Base-by-base conservation (phyloP, 2,797 vertebrate genomes). In the Erpetoichthys calabaricus region DNA sequence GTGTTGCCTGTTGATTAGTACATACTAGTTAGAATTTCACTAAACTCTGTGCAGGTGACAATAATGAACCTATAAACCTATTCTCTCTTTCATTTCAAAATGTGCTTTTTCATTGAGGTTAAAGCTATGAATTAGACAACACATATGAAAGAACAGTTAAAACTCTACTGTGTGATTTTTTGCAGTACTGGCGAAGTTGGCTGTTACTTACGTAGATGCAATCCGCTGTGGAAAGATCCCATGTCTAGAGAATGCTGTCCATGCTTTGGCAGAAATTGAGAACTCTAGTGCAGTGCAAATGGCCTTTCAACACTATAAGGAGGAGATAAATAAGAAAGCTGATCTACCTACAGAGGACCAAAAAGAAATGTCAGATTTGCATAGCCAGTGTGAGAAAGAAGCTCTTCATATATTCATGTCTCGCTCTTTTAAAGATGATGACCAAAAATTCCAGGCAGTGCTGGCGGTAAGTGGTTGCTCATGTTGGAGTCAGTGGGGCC, bases 231-330 rank as follows among this genome's bases (percentile, higher is more conserved):
- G 78, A 1, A 44, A 44, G 0, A 59, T 79, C 55, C 80, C 77
- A 1, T 82, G 80, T 65, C 67, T 82, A 66, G 76, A 80, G 68
- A 80, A 72, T 0, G 68, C 77, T 1, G 72, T 76, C 55, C 45
- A 68, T 7, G 41, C 65, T 47, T 63, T 80, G 67, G 68, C 75
- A 3, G 9, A 68, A 63, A 67, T 66, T 0, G 73, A 73, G 62
- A 84, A 82, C 5, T 8, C 59, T 0, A 64, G 42, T 0, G 73
- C 67, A 2, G 59, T 78, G 3, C n/a, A 64, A n/a, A 53, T 59
- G 42, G 70, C 67, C 2, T 5, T 72, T 41, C n/a, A 50, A 42
- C 8, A 63, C 62, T 77, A 77, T 49, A 59, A 59, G 3, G 41
- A 42, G 1, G 44, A 62, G 63, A 61, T 70, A 60, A 3, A 2